Evolutionary conservation across 2,797 vertebrate species (phyloP).

Genomic region (Falco columbarius): DNA sequence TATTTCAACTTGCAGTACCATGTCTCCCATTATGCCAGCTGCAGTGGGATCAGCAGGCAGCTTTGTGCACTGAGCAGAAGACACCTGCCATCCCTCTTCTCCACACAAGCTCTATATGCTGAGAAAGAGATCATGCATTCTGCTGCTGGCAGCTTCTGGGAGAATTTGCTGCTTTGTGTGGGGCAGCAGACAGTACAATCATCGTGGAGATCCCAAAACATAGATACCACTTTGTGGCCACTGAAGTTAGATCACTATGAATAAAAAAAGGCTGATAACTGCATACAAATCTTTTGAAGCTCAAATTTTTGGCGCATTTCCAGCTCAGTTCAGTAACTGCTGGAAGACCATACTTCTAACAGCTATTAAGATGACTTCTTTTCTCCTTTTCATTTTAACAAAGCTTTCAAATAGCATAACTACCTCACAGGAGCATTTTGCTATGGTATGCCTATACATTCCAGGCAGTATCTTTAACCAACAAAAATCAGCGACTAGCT

Average conservation of each 20-base stretch:
- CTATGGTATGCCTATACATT: background rate
- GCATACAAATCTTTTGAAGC: background rate
- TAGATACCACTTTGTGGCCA: background rate
- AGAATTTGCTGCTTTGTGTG: background rate
- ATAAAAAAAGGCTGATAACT: background rate
- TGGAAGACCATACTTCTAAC: background rate
- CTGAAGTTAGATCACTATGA: background rate
- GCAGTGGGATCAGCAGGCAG: background rate
- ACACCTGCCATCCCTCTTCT: background rate
- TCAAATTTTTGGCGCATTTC: background rate
- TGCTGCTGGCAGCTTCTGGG: background rate
- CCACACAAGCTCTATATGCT: background rate
- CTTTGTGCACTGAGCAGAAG: background rate
- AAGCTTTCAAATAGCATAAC: background rate
- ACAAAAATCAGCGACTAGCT: background rate
- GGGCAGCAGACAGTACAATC: background rate
- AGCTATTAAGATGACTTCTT: background rate
- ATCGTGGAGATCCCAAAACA: background rate
- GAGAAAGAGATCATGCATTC: background rate
- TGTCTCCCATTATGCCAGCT: background rate
- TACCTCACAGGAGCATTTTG: background rate
- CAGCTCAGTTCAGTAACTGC: background rate
- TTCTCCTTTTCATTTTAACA: background rate
- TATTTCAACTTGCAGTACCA: background rate
- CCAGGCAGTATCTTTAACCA: background rate